phyloP scores from a whole-genome alignment of 2,113 vertebrate species.

The Campylomormyrus tamandua region DNA sequence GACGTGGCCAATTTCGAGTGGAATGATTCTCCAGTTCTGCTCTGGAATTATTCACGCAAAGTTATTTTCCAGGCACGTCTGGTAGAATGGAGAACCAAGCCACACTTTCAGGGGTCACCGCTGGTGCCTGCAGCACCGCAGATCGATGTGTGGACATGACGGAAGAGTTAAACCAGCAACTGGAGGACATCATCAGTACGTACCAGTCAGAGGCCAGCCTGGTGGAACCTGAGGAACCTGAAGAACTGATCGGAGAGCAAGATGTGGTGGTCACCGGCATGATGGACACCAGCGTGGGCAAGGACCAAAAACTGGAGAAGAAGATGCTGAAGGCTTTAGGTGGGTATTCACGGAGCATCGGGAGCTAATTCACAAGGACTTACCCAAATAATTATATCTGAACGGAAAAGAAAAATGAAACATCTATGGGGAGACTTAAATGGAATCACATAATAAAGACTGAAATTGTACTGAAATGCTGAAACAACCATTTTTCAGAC shows the following conservation, averaged over 20 bases:
- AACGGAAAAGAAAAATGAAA: not conserved
- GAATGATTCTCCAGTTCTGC: not conserved
- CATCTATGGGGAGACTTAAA: not conserved
- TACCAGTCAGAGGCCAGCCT: constrained; percentile 62
- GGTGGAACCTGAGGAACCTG: constrained; percentile 55
- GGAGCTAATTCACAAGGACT: not conserved
- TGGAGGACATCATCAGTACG: constrained; percentile 90
- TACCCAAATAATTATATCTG: not conserved
- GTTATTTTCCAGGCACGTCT: not conserved
- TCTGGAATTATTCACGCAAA: not conserved
- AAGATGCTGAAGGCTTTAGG: constrained; percentile 86
- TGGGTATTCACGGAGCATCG: not conserved
- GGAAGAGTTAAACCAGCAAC: constrained; percentile 76
- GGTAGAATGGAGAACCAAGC: constrained; percentile 65
- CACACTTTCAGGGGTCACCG: constrained; percentile 28
- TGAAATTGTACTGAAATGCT: not conserved
- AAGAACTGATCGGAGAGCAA: constrained; percentile 50
- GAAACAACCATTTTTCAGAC: not conserved
- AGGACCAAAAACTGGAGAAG: constrained; percentile 87
- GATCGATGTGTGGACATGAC: constrained; percentile 54
- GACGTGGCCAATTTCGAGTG: not conserved
- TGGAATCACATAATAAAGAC: not conserved
- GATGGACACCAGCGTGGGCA: constrained; percentile 61
- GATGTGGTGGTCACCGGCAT: constrained; percentile 46
- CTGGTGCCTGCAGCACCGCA: constrained; percentile 23